Conservation (phyloP, 2,888 invertebrate genomes). For the Agrochola litura region DNA sequence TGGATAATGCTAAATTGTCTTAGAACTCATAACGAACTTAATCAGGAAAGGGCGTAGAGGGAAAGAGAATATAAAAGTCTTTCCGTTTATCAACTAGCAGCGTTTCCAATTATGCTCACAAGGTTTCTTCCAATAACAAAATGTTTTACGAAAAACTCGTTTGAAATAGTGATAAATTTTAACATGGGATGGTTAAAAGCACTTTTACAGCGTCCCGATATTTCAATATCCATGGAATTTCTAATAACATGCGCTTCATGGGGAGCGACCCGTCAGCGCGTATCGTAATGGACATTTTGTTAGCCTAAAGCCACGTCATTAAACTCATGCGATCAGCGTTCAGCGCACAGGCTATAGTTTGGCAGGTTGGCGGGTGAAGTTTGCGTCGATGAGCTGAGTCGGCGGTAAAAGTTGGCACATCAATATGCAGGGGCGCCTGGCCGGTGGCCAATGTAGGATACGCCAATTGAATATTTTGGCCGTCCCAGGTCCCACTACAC, state of each 20-base stretch:
- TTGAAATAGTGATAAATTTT: conserved; percentile 55
- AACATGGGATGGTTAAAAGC: conserved; percentile 53
- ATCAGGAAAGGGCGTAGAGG: conserved; percentile 28
- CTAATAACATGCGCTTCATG: conserved; percentile 57
- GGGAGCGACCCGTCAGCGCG: conserved; percentile 47
- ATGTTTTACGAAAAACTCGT: conserved; percentile 49
- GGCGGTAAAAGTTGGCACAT: conserved; percentile 86
- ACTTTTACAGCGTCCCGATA: conserved; percentile 56
- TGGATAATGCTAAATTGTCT: conserved; percentile 15
- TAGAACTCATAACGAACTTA: conserved; percentile 34
- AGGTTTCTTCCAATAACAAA: conserved; percentile 41
- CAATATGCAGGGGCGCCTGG: conserved; percentile 86
- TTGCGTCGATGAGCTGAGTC: conserved; percentile 82
- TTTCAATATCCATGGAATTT: conserved; percentile 64
- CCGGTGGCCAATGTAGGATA: conserved; percentile 84
- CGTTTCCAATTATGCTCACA: conserved; percentile 41
- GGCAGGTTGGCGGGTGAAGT: conserved; percentile 81
- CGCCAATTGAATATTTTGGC: conserved; percentile 89
- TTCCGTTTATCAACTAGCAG: conserved; percentile 29
- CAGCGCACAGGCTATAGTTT: conserved; percentile 78
- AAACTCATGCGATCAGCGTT: conserved; percentile 78
- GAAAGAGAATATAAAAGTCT: conserved; percentile 18
- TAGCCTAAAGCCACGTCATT: conserved; percentile 75
- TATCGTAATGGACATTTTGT: conserved; percentile 60
- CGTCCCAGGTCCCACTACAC: conserved; percentile 75